Conservation (phyloP, 2,113 vertebrate species). For the Sorex araneus region DNA sequence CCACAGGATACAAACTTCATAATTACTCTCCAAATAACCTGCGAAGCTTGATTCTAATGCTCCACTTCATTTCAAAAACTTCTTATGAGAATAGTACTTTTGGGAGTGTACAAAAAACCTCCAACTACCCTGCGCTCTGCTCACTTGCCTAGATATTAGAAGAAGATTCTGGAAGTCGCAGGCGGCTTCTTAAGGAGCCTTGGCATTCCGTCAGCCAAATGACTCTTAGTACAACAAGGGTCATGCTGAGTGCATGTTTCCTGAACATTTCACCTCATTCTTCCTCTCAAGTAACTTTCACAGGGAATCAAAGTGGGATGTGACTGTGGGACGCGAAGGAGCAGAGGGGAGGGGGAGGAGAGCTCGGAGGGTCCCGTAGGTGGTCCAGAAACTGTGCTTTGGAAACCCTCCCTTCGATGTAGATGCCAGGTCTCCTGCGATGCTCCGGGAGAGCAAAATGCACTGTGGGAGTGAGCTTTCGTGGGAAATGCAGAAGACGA, state of each 20-base stretch:
- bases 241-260: background rate
- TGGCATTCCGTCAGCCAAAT: background rate
- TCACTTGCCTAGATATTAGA: background rate
- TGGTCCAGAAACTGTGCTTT: background rate
- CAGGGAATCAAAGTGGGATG: background rate
- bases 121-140: background rate
- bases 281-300: constrained; percentile 13
- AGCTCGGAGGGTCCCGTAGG: background rate
- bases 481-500: background rate
- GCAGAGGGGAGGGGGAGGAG: background rate
- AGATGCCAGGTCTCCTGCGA: background rate
- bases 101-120: background rate
- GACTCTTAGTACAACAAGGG: background rate
- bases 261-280: background rate
- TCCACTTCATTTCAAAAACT: background rate
- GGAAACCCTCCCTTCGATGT: background rate
- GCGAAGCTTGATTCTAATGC: background rate
- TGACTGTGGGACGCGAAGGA: background rate
- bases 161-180: background rate
- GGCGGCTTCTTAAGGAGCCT: background rate
- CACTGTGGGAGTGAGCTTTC: background rate
- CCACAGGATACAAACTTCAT: background rate
- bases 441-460: background rate
- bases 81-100: background rate
- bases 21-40: background rate